Percentiles rank a stretch among this genome's conserved stretches.
Conservation (phyloP, 2,888 invertebrate genomes). For the Heliconius cydno region DNA sequence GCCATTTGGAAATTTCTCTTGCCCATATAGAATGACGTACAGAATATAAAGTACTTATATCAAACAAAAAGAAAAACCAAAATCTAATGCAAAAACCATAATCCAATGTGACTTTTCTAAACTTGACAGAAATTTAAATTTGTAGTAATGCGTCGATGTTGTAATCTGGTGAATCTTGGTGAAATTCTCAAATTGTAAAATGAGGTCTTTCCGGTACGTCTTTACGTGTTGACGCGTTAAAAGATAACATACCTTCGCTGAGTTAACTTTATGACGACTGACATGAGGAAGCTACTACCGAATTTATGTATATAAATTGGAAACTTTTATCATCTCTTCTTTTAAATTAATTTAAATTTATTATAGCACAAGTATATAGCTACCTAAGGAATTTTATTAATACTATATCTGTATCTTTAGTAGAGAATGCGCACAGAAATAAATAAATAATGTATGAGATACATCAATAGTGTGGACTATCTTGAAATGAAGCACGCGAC, state of each 20-base stretch:
- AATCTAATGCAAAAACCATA: neutral
- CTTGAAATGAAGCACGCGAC: conserved; percentile 67
- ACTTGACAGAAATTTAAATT: conserved; percentile 17
- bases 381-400: neutral
- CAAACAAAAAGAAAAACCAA: conserved; percentile 18
- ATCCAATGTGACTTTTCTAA: conserved; percentile 11
- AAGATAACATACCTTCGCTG: neutral
- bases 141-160: conserved; percentile 11
- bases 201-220: conserved; percentile 34
- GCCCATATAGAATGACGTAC: neutral
- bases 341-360: conserved; percentile 14
- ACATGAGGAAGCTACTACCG: conserved; percentile 2
- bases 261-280: conserved; percentile 1
- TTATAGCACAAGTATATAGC: neutral
- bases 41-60: conserved; percentile 24
- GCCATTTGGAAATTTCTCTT: conserved; percentile 10
- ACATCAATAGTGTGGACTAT: conserved; percentile 44
- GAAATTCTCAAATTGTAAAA: conserved; percentile 31
- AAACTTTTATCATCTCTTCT: neutral
- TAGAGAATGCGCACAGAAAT: neutral
- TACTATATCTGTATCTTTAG: conserved; percentile 3
- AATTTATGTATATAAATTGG: neutral
- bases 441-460: conserved; percentile 21
- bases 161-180: conserved; percentile 11
- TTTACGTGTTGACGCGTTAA: neutral